phyloP scores from a whole-genome alignment of 2,888 invertebrate species.

The Lasius platythorax region DNA sequence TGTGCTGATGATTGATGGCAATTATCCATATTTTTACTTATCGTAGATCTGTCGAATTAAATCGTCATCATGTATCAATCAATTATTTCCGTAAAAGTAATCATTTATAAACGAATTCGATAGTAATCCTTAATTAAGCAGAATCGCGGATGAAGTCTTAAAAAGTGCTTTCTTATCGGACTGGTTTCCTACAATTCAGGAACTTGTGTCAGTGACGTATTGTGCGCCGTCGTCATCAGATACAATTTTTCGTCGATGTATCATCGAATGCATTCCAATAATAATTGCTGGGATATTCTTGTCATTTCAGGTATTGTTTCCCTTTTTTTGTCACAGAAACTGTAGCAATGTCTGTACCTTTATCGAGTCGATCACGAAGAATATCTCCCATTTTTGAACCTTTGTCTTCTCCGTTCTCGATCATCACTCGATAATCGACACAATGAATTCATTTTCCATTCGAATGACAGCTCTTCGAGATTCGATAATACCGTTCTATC shows the following conservation, averaged over 20 bases:
- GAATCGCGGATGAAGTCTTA: not conserved
- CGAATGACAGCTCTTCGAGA: not conserved
- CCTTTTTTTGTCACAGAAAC: not conserved
- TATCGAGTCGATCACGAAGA: not conserved
- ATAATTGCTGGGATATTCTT: not conserved
- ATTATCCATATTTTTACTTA: not conserved
- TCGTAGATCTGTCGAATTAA: not conserved
- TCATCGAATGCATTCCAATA: not conserved
- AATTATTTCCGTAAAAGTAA: not conserved
- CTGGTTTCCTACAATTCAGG: conserved; percentile 17
- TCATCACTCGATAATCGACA: not conserved
- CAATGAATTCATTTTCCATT: not conserved
- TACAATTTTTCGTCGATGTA: conserved; percentile 20
- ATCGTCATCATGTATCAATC: not conserved
- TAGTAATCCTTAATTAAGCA: conserved; percentile 2
- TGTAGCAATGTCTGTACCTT: not conserved
- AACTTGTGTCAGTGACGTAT: conserved; percentile 54
- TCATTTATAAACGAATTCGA: not conserved
- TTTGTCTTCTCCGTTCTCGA: not conserved
- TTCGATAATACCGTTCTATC: not conserved
- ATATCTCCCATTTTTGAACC: not conserved
- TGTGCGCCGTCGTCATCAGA: conserved; percentile 33
- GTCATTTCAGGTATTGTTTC: conserved; percentile 1
- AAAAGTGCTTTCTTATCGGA: not conserved
- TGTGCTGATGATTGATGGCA: not conserved